Evolutionary conservation across 2,113 vertebrate genomes (phyloP), one percentile per base, ranked within the genome.

Genomic region (Oreochromis tanganicae): DNA sequence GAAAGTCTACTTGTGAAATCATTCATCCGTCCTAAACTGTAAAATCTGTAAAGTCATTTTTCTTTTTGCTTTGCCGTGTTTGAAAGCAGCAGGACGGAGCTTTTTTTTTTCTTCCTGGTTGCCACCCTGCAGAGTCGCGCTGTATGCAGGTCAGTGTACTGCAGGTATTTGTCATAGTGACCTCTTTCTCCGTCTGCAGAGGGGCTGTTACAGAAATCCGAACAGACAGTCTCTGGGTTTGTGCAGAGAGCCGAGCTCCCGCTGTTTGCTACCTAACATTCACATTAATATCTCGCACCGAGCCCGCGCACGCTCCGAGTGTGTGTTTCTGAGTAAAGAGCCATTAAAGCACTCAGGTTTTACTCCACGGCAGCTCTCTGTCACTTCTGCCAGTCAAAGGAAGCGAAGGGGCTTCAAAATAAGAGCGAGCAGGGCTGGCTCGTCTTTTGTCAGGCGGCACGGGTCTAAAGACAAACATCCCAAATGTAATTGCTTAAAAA

Each of bases 111-210:
- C 8, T 29, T 66, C 34, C 17, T 29, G 29, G 71, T 32, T 46
- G 21, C 56, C 73, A 43, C 38, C 83, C 88, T 85, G 90, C 87
- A 54, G 85, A 87, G 90, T 6, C 2, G 54, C 7, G 14, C 81
- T 46, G 86, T 82, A 87, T 78, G 84, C 89, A 88, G 86, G 87
- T 87, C 87, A 79, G 86, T 5, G 81, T 85, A 75, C 84, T 90
- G 90, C 90, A 88, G 85, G 90, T 90, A 88, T 93, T 91, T 91
- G 92, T 93, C 89, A 91, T 68, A 87, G 84, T 93, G 92, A 91
- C 91, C 91, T 92, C 87, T 75, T 91, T 91, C 87, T 87, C 66
- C 29, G 36, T 83, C 71, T 80, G 88, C 48, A 59, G 29, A 57
- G 41, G 78, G 32, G 5, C 82, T 41, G 43, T 36, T 27, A 73